phyloP scores from a whole-genome alignment of 2,888 invertebrate species.

The Amphimallon solstitiale region DNA sequence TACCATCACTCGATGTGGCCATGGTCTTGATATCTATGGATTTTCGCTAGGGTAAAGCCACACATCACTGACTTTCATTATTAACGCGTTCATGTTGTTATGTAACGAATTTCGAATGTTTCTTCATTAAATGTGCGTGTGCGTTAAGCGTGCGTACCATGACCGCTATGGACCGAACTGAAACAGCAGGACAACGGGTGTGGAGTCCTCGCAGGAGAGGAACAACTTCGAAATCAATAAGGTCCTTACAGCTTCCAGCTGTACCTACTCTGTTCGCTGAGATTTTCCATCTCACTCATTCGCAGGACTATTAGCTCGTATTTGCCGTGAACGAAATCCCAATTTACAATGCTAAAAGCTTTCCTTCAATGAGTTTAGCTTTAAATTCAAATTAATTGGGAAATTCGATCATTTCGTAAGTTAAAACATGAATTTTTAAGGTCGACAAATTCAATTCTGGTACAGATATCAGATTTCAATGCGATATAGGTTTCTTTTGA shows the following conservation, averaged over 20 bases:
- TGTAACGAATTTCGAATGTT: conserved; percentile 38
- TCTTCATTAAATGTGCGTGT: conserved; percentile 39
- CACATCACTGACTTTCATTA: conserved; percentile 15
- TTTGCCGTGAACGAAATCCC: conserved; percentile 2
- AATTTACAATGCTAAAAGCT: conserved; percentile 3
- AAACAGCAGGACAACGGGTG: conserved; percentile 52
- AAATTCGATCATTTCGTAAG: no score
- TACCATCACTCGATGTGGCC: conserved; percentile 55
- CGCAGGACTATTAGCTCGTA: neutral
- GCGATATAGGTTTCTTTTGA: no score
- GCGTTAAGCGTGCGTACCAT: conserved; percentile 45
- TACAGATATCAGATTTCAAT: no score
- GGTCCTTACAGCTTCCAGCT: conserved; percentile 59
- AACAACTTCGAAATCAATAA: conserved; percentile 59
- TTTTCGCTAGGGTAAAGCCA: neutral
- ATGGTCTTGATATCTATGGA: conserved; percentile 32
- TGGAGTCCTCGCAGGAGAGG: conserved; percentile 53
- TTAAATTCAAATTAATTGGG: no score
- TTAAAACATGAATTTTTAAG: no score
- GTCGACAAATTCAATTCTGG: no score
- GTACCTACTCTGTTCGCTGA: conserved; percentile 25
- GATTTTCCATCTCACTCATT: conserved; percentile 21
- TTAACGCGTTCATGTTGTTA: conserved; percentile 8
- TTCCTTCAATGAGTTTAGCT: no score
- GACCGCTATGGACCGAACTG: conserved; percentile 47